Conservation (phyloP, 1,140 invertebrate genomes). For the Pygmarrhopalites habei region DNA sequence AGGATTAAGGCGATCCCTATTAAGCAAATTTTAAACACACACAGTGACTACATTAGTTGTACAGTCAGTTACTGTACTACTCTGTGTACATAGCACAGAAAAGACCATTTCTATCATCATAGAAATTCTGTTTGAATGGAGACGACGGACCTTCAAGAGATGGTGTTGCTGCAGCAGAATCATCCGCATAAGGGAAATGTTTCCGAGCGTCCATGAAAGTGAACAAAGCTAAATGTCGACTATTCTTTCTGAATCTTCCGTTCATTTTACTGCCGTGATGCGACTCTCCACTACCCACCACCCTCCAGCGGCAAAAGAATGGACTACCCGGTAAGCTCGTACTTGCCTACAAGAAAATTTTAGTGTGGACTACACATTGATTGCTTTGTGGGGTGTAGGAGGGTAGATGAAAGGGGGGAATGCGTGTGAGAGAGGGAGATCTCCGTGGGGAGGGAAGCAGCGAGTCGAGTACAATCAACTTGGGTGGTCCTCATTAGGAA, state of each 20-base stretch:
- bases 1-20: conserved; percentile 45
- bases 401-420: too few relatives aligned
- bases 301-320: conserved; percentile 80
- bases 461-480: too few relatives aligned
- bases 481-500: too few relatives aligned
- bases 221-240: conserved; percentile 82
- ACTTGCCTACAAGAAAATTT: conserved; percentile 88
- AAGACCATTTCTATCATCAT: too few relatives aligned
- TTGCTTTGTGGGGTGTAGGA: too few relatives aligned
- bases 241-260: too few relatives aligned
- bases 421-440: too few relatives aligned
- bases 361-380: too few relatives aligned
- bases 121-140: conserved; percentile 85
- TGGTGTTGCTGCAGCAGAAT: conserved; percentile 93
- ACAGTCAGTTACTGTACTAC: conserved; percentile 85
- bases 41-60: conserved; percentile 43
- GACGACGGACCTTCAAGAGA: conserved; percentile 96
- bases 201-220: conserved; percentile 92
- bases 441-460: too few relatives aligned
- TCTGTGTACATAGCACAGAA: too few relatives aligned
- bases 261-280: conserved; percentile 59
- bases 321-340: conserved; percentile 93
- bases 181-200: conserved; percentile 93
- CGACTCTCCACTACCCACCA: conserved; percentile 57
- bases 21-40: not conserved